Percentiles rank a stretch among this genome's conserved stretches.
Conservation (phyloP, 2,888 invertebrate species). For the Harpagoxenus sublaevis region DNA sequence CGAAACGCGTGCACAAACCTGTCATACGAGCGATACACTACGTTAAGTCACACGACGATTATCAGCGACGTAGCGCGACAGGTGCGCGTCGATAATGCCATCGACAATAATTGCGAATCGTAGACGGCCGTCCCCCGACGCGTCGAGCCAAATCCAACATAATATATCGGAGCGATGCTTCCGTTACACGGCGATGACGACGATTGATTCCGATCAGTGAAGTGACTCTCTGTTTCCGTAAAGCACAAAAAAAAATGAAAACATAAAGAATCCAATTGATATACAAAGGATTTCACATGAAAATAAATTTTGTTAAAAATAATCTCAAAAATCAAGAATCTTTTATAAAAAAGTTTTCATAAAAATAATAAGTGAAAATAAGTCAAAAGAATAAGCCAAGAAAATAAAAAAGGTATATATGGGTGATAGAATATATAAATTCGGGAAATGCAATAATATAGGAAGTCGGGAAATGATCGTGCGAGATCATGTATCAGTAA, state of each 20-base stretch:
- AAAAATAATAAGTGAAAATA: background rate
- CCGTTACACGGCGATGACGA: conserved; percentile 68
- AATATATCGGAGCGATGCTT: conserved; percentile 73
- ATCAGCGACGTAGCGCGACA: conserved; percentile 80
- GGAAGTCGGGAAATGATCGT: background rate
- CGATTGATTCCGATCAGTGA: conserved; percentile 52
- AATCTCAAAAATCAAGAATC: background rate
- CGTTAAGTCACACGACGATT: conserved; percentile 79
- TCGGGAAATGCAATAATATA: background rate
- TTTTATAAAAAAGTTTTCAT: background rate
- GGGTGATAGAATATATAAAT: background rate
- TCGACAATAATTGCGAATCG: conserved; percentile 83
- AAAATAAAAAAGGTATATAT: background rate
- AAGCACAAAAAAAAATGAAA: background rate
- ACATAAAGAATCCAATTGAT: background rate
- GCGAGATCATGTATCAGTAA: background rate
- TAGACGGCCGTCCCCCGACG: conserved; percentile 72
- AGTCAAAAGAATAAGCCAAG: background rate
- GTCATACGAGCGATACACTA: conserved; percentile 75
- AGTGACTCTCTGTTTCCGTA: background rate
- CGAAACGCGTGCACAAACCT: conserved; percentile 62
- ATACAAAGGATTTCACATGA: background rate
- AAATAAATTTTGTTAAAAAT: background rate
- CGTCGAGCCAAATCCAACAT: conserved; percentile 79
- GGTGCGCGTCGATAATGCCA: conserved; percentile 80